Evolutionary conservation across 2,113 vertebrate species (phyloP).

Genomic region (Mastomys natalensis): DNA sequence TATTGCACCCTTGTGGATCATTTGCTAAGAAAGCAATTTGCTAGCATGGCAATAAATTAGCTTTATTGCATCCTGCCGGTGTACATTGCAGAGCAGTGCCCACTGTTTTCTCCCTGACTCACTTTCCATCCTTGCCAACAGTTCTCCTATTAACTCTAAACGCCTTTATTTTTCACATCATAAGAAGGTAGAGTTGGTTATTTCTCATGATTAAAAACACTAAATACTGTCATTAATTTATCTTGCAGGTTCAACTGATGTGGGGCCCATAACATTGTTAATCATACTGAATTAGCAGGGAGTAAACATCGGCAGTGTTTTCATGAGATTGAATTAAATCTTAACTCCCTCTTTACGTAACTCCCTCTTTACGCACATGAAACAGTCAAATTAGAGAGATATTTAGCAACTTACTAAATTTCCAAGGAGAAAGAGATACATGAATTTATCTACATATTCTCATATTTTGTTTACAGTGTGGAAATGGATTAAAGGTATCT

Average conservation of each 20-base stretch:
- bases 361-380: background rate
- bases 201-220: conserved; percentile 71
- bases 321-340: conserved; percentile 14
- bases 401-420: background rate
- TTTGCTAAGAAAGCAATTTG: conserved; percentile 85
- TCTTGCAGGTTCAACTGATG: conserved; percentile 14
- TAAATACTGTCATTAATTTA: conserved; percentile 56
- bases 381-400: conserved; percentile 17
- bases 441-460: background rate
- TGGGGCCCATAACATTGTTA: conserved; percentile 42
- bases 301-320: background rate
- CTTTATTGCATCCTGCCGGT: conserved; percentile 80
- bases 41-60: conserved; percentile 85
- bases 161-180: conserved; percentile 79
- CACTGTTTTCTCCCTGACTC: conserved; percentile 58
- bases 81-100: conserved; percentile 63
- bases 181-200: conserved; percentile 73
- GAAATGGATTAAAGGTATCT: background rate
- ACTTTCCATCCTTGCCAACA: conserved; percentile 36
- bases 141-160: conserved; percentile 72
- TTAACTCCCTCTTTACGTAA: background rate
- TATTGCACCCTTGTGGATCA: conserved; percentile 82
- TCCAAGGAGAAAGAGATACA: background rate
- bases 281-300: background rate
- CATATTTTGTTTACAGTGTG: background rate